These are phyloP conservation scores for Platycercus adscitus DNA, from an alignment of 2,113 vertebrate species.

Conservation along the genomic window DNA sequence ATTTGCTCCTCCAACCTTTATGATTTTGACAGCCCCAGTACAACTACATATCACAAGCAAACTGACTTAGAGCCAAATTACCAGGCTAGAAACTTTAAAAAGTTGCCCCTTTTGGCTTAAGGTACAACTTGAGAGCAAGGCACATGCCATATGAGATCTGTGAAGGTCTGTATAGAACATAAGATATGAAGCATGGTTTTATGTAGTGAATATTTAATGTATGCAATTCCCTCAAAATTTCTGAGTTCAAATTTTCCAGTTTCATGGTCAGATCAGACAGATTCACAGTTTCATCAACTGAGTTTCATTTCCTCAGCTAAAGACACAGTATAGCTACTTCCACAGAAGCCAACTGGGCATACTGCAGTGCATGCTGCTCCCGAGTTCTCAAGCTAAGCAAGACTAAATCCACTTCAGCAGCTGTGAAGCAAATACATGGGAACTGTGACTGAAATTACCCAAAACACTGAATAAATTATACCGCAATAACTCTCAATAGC, in stretches of 20 bases:
- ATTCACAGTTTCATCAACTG: neutral
- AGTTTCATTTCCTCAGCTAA: neutral
- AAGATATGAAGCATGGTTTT: neutral
- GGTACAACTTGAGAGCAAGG: constrained; percentile 28
- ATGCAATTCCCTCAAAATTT: neutral
- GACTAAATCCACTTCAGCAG: neutral
- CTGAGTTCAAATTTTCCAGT: neutral
- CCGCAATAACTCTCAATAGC: neutral
- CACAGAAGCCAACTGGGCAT: neutral
- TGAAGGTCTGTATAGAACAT: neutral
- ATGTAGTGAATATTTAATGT: neutral
- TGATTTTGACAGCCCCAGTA: neutral
- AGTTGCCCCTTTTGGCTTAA: neutral
- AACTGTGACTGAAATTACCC: neutral
- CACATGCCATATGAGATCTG: neutral
- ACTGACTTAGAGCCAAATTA: neutral
- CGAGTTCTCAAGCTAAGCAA: neutral
- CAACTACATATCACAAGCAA: neutral
- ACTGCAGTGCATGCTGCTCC: neutral
- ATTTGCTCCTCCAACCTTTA: neutral
- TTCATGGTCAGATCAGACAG: neutral
- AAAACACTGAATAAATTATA: neutral
- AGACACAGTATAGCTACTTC: neutral
- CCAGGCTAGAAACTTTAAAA: neutral
- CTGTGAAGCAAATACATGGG: neutral